Conservation (phyloP, 2,888 invertebrate genomes). For the Elmis aenea region DNA sequence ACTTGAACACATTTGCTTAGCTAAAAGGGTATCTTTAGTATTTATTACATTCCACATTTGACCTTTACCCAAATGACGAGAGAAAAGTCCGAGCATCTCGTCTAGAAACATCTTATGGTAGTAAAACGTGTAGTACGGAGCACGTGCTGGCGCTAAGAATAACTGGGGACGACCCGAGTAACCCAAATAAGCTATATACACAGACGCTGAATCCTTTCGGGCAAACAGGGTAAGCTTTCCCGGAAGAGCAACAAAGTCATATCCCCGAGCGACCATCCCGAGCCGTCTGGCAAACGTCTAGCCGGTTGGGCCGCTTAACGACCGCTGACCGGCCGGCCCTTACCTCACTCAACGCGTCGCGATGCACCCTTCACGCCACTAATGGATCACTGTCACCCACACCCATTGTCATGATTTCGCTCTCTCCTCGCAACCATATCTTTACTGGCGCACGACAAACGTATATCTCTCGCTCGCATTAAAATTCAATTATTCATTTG, state of each 20-base stretch:
- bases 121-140: no score
- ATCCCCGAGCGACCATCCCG: constrained; percentile 38
- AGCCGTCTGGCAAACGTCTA: constrained; percentile 42
- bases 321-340: constrained; percentile 31
- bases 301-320: constrained; percentile 33
- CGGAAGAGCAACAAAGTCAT: constrained; percentile 37
- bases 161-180: constrained; percentile 21
- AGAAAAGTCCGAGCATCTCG: no score
- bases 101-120: no score
- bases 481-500: no score
- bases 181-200: constrained; percentile 27
- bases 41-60: no score
- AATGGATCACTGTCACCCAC: constrained; percentile 32
- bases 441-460: no score
- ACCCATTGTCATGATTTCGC: constrained; percentile 25
- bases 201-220: constrained; percentile 37
- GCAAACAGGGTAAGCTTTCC: constrained; percentile 36
- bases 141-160: constrained; percentile 23
- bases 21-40: no score
- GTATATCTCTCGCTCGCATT: no score
- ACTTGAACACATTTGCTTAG: no score
- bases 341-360: constrained; percentile 27
- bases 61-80: no score
- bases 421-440: constrained; percentile 19
- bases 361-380: constrained; percentile 27